Evolutionary conservation across 2,888 invertebrate genomes (phyloP).

Genomic region (Isoperla grammatica): DNA sequence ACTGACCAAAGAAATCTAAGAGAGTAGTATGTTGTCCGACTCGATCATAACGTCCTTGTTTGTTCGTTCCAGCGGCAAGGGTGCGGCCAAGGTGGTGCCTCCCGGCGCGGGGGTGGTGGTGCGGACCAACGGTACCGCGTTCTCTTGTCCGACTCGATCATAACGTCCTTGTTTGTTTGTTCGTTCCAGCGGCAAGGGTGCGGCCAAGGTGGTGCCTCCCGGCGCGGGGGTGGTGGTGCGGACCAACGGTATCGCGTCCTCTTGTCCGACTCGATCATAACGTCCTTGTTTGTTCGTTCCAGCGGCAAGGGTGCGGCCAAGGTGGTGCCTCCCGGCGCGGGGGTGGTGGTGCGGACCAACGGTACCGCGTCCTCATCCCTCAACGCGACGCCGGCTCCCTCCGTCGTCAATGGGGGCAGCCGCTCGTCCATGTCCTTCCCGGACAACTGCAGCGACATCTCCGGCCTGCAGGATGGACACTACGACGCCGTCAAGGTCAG

Average conservation of each 20-base stretch:
- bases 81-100: not conserved
- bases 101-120: slow-evolving; percentile 14
- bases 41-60: no score
- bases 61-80: not conserved
- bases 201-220: not conserved
- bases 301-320: not conserved
- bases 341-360: slow-evolving; percentile 14
- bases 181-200: not conserved
- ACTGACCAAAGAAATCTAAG: no score
- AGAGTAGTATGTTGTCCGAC: no score
- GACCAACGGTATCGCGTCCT: slow-evolving; percentile 11
- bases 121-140: slow-evolving; percentile 14
- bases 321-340: slow-evolving; percentile 3
- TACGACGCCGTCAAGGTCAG: slow-evolving; percentile 42
- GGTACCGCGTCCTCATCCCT: slow-evolving; percentile 13
- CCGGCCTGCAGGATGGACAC: slow-evolving; percentile 41
- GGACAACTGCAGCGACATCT: slow-evolving; percentile 34
- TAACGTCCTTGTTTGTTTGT: no score
- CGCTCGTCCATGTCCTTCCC: not conserved
- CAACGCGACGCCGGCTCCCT: not conserved
- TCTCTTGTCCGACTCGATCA: no score
- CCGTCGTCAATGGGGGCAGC: not conserved
- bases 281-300: not conserved
- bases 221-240: slow-evolving; percentile 15
- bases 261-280: no score